Evolutionary conservation across 2,888 invertebrate species (phyloP).

Genomic region (Orthonevra nobilis): DNA sequence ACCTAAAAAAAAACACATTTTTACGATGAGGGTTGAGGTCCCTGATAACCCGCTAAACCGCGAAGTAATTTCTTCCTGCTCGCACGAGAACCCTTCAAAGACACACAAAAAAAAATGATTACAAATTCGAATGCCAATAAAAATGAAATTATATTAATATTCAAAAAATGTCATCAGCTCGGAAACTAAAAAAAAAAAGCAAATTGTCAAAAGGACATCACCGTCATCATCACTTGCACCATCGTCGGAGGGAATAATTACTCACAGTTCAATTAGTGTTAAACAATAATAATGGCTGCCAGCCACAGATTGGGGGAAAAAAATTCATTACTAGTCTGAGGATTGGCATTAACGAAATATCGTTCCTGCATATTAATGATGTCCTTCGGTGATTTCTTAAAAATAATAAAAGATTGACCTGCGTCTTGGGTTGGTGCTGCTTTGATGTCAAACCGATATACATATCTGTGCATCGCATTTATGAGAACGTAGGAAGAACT

Average conservation of each 20-base stretch:
- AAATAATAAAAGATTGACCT: conserved; percentile 66
- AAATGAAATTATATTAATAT: conserved; percentile 76
- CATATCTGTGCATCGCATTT: conserved; percentile 36
- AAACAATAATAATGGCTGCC: conserved; percentile 58
- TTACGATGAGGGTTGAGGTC: conserved; percentile 17
- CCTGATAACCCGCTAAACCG: conserved; percentile 56
- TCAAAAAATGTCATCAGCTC: conserved; percentile 76
- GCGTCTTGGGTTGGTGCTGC: conserved; percentile 14
- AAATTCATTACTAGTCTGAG: conserved; percentile 37
- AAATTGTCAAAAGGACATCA: conserved; percentile 48
- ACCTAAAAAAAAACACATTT: conserved; percentile 45
- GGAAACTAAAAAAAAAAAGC: no score
- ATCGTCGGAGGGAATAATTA: conserved; percentile 55
- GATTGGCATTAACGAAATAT: conserved; percentile 57
- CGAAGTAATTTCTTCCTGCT: conserved; percentile 39
- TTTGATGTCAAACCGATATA: conserved; percentile 61
- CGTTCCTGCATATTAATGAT: conserved; percentile 59
- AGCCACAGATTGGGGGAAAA: conserved; percentile 11
- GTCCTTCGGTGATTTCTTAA: conserved; percentile 39
- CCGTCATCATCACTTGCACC: conserved; percentile 56
- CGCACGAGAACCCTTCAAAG: not conserved
- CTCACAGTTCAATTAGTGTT: conserved; percentile 65
- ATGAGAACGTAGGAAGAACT: conserved; percentile 19
- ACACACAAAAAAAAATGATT: not conserved
- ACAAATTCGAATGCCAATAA: conserved; percentile 62